A percentile compares a stretch with the other conserved stretches of the same genome.
Conservation (phyloP, 2,888 invertebrate species). For the Thecocarcelia acutangulata region DNA sequence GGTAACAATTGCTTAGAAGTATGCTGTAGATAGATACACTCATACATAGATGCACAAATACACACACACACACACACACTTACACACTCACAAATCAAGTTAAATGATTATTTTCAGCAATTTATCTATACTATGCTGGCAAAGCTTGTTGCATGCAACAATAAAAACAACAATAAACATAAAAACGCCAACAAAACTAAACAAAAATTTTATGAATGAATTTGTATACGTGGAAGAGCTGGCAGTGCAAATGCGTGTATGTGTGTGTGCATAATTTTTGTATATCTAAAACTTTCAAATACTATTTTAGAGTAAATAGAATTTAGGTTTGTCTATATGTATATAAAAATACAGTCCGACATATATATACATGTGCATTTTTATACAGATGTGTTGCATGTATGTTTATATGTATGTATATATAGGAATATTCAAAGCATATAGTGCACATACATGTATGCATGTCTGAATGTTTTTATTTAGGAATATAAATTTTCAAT, state of each 20-base stretch:
- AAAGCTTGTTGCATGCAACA: slow-evolving; percentile 63
- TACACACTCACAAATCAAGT: neutral
- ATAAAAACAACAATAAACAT: slow-evolving; percentile 13
- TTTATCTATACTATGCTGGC: slow-evolving; percentile 1
- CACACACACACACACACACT: slow-evolving; percentile 10
- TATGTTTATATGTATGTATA: slow-evolving; percentile 13
- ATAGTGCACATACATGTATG: neutral
- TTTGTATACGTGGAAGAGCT: slow-evolving; percentile 32
- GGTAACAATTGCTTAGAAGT: slow-evolving; percentile 36
- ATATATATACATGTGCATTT: neutral
- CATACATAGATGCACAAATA: slow-evolving; percentile 14
- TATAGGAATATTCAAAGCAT: neutral
- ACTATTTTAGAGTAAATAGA: slow-evolving; percentile 61
- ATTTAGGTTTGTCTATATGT: slow-evolving; percentile 10
- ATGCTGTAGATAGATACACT: slow-evolving; percentile 15
- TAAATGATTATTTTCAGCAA: slow-evolving; percentile 22
- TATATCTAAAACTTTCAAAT: slow-evolving; percentile 64
- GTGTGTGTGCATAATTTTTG: slow-evolving; percentile 17
- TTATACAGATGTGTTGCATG: neutral
- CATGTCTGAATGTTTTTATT: slow-evolving; percentile 14
- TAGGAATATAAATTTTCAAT: slow-evolving; percentile 27
- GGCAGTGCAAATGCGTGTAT: neutral
- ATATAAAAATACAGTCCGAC: neutral
- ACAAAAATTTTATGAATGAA: slow-evolving; percentile 64
- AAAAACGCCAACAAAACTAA: slow-evolving; percentile 38